These are phyloP conservation scores for Copidosoma aretas DNA, from an alignment of 2,888 invertebrate genomes.

Conservation along the genomic window DNA sequence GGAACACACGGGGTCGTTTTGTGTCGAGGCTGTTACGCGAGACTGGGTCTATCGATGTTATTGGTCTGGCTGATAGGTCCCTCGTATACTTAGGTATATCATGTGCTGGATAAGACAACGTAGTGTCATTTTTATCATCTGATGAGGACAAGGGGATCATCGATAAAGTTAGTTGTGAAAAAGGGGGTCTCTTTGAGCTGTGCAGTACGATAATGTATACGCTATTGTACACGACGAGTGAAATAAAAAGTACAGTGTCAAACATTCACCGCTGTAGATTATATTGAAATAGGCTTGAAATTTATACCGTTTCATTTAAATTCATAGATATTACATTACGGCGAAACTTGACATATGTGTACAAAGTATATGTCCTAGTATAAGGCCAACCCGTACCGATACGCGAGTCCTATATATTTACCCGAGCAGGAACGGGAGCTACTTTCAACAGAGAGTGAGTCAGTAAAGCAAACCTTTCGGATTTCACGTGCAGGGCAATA, in stretches of 20 bases:
- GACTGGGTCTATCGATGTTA: too few species aligned
- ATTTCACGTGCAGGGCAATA: slow-evolving; percentile 1
- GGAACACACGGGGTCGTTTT: too few species aligned
- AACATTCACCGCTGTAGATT: too few species aligned
- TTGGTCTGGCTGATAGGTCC: background rate
- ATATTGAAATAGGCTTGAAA: background rate
- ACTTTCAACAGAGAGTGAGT: slow-evolving; percentile 3
- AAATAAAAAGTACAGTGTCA: too few species aligned
- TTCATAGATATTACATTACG: background rate
- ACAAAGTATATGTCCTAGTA: background rate
- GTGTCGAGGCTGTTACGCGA: too few species aligned
- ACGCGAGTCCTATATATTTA: too few species aligned
- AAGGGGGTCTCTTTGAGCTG: too few species aligned
- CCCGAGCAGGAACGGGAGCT: background rate
- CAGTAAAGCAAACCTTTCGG: slow-evolving; percentile 26
- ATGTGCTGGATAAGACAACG: background rate
- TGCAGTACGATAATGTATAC: too few species aligned
- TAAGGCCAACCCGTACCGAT: background rate
- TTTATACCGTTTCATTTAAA: background rate
- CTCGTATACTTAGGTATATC: background rate
- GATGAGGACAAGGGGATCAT: too few species aligned
- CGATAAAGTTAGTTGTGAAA: too few species aligned
- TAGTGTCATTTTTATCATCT: background rate
- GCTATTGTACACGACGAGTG: too few species aligned
- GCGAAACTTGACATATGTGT: background rate